Evolutionary conservation across 2,888 invertebrate species (phyloP), one percentile per base, ranked within the genome.

Genomic region (Uropetala carovei): DNA sequence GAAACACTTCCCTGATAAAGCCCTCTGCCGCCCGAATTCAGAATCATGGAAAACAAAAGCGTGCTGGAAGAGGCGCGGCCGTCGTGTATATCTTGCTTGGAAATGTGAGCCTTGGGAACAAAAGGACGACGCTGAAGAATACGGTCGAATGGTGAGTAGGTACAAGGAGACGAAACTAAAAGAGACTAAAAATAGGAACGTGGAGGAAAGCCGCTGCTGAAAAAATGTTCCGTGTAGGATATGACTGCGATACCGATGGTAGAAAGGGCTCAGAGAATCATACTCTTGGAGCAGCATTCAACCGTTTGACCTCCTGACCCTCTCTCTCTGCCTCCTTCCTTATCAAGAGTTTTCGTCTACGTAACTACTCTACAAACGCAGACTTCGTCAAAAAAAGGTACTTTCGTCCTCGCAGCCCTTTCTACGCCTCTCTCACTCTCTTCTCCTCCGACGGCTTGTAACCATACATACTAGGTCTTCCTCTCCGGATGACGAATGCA

Each of bases 261-360:
- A 22, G 68, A 68, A 68, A 1, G 68, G 64, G 18, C n/a, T 16
- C 7, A 18, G 68, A 68, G n/a, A 75, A 75, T 75, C 75, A 27
- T 75, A 27, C 75, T 27, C 27, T 13, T 14, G 11, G 3, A 14
- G 75, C 75, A 27, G 27, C 75, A 75, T 10, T 22, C 75, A 75
- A 75, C 75, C 75, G 75, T 75, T 75, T 75, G 75, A 75, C 75
- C 75, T 75, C 75, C 75, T 75, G 75, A 27, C 75, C 22, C 22
- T 11, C n/a, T 64, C n/a, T 13, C 64, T 64, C 16, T 64, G 16
- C n/a, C 64, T 64, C 7, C n/a, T 43, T n/a, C n/a, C 68, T 9
- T 13, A 22, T 75, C 22, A 27, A 75, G 22, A 27, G 64, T 64
- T 22, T 68, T n/a, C 68, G 10, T 9, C 68, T 1, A 43, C 43